Base-by-base conservation (phyloP, 2,888 invertebrate genomes). In the Chymomyza procnemis region DNA sequence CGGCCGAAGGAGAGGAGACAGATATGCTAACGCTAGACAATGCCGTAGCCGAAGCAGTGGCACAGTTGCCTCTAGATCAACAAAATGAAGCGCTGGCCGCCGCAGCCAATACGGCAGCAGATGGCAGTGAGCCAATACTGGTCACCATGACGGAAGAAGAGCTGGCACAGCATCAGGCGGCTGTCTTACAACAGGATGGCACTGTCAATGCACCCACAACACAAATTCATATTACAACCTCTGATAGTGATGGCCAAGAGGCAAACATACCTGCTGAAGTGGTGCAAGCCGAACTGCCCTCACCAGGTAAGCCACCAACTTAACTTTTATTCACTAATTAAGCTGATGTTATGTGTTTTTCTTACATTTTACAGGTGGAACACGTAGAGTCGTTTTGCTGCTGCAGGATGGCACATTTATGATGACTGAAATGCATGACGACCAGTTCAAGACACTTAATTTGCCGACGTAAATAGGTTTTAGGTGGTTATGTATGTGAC, bases 351-450 rank as follows among this genome's bases (percentile, higher is more conserved):
- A n/a, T n/a, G n/a, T n/a, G n/a, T n/a, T n/a, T n/a, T n/a, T n/a
- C n/a, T n/a, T n/a, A n/a, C n/a, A 3, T 65, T 66, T 73, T 75
- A 0, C 19, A 96, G 96, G 96, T 89, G 96, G 96, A 66, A 96
- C 96, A 19, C 93, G 96, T 83, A 94, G 96, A 89, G 96, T 96
- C 19, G 96, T 96, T 6, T 92, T 96, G n/a, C 92, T 96, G 85
- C 91, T 96, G 79, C 96, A 96, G 8, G 96, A 96, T 89, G 96
- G 96, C 73, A 96, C 95, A 86, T 93, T 96, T 70, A 96, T 96
- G 92, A 95, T 96, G 94, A 96, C 96, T 5, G 96, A 96, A 90
- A 94, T 97, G 71, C 95, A 96, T 80, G 96, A 95, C 83, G 96
- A 96, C 86, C 96, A 97, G 88, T 96, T 90, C 74, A 90, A 90